These are phyloP conservation scores for Aldabrachelys gigantea DNA, from an alignment of 2,113 vertebrate genomes.

Conservation along the genomic window DNA sequence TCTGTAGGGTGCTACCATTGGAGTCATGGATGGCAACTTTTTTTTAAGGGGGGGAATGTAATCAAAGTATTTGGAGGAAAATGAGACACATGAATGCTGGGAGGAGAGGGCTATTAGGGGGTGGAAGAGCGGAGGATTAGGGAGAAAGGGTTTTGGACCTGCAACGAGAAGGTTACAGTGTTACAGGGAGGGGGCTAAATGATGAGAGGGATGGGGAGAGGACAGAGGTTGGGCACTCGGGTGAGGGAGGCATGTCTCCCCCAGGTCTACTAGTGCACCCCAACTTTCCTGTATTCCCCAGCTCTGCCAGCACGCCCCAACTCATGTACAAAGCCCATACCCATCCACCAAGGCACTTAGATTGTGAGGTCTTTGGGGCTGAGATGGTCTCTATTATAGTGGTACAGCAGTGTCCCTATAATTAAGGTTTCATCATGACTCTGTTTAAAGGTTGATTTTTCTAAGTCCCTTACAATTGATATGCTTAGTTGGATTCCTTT, in stretches of 20 bases:
- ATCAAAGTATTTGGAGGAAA: background rate
- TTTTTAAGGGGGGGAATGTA: background rate
- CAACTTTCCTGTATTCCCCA: too few relatives aligned
- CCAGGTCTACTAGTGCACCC: background rate
- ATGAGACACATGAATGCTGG: background rate
- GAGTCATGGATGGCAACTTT: background rate
- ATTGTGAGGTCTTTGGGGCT: background rate
- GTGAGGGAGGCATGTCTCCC: background rate
- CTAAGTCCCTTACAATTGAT: too few relatives aligned
- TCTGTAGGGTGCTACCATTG: background rate
- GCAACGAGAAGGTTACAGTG: background rate
- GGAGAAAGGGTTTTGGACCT: background rate
- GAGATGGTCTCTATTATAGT: too few relatives aligned
- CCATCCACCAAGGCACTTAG: background rate
- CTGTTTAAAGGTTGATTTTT: too few relatives aligned
- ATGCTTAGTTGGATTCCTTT: too few relatives aligned
- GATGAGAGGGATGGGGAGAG: background rate
- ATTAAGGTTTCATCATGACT: too few relatives aligned
- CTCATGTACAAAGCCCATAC: background rate
- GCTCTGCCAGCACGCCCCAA: background rate
- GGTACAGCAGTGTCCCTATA: too few relatives aligned
- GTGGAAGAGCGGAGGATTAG: background rate
- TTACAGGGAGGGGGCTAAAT: background rate
- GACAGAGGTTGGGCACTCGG: background rate
- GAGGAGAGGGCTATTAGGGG: background rate